Conservation (phyloP, 2,113 vertebrate genomes). For the Chamaea fasciata region DNA sequence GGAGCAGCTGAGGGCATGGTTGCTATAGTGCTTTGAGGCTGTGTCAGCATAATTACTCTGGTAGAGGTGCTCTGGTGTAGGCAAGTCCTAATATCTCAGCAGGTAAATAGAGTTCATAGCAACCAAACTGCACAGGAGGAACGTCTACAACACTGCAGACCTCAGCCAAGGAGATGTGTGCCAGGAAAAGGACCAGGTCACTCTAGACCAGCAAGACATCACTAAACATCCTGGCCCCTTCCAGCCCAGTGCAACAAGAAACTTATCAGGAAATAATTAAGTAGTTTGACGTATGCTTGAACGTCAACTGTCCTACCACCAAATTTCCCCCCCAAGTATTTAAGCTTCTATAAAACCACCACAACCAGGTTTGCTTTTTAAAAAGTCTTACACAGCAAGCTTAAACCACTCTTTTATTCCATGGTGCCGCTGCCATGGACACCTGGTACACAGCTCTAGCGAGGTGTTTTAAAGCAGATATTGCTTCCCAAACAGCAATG, state of each 20-base stretch:
- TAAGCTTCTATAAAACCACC: neutral
- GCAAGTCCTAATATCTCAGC: neutral
- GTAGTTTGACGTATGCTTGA: neutral
- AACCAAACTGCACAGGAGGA: neutral
- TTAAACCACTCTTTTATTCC: neutral
- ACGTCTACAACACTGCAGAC: neutral
- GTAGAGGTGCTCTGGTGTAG: neutral
- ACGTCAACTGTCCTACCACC: neutral
- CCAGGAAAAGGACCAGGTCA: neutral
- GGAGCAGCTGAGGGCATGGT: neutral
- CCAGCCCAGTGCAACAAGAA: neutral
- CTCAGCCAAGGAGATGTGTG: neutral
- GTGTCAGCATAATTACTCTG: neutral
- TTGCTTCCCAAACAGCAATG: neutral
- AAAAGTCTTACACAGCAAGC: neutral
- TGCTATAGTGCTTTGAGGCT: neutral
- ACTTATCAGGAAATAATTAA: conserved; percentile 1
- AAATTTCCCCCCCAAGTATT: neutral
- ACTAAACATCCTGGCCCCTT: neutral
- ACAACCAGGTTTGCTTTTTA: neutral
- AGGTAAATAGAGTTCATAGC: neutral
- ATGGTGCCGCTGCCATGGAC: fast-evolving
- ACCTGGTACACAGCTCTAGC: neutral
- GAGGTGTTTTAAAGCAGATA: neutral
- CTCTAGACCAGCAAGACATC: neutral